These are phyloP conservation scores for Acropternis orthonyx DNA, from an alignment of 2,797 vertebrate genomes.

Conservation along the genomic window DNA sequence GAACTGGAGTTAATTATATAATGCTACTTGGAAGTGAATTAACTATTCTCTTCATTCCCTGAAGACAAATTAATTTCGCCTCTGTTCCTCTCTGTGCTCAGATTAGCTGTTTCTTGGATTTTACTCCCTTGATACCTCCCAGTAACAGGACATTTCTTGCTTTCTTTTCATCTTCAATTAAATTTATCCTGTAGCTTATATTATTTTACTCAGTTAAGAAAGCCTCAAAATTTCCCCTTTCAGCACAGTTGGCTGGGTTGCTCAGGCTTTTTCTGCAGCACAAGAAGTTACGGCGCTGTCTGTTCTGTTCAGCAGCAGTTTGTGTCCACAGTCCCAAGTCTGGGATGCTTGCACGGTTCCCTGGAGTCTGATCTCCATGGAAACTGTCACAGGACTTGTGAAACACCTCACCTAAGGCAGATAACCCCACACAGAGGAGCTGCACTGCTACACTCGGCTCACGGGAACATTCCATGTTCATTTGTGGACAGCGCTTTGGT, in stretches of 20 bases:
- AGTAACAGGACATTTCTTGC: not conserved
- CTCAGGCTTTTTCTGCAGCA: not conserved
- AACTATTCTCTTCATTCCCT: slow-evolving; percentile 4
- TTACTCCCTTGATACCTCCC: not conserved
- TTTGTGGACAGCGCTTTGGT: not conserved
- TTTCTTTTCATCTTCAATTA: slow-evolving; percentile 1
- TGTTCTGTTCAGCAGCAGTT: not conserved
- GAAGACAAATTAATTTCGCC: slow-evolving; percentile 17
- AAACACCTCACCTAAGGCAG: not conserved
- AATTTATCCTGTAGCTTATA: not conserved
- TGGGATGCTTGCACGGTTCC: not conserved
- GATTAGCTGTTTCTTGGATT: slow-evolving; percentile 35
- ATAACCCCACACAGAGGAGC: not conserved
- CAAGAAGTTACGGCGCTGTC: not conserved
- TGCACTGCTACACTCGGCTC: not conserved
- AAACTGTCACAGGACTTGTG: not conserved
- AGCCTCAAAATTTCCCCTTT: not conserved
- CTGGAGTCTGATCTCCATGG: not conserved
- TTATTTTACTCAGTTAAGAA: not conserved
- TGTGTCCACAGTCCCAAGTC: not conserved
- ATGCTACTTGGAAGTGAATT: slow-evolving; percentile 12
- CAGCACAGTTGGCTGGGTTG: not conserved
- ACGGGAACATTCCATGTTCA: not conserved
- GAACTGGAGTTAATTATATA: not conserved
- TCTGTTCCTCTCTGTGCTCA: slow-evolving; percentile 8